phyloP scores from a whole-genome alignment of 2,888 invertebrate species.

The Acronicta psi region DNA sequence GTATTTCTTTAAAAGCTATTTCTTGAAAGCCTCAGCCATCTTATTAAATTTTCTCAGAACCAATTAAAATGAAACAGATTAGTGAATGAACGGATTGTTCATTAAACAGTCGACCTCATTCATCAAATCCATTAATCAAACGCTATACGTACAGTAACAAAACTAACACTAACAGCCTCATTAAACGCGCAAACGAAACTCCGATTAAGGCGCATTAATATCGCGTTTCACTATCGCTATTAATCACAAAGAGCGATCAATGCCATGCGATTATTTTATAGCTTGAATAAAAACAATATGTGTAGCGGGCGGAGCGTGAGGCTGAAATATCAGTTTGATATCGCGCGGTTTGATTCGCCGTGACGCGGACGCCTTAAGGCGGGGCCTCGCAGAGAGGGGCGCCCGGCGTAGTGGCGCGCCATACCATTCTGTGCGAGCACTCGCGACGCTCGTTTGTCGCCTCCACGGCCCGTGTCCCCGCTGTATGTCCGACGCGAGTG shows the following conservation, averaged over 20 bases:
- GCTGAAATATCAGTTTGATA: slow-evolving; percentile 87
- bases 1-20: slow-evolving; percentile 9
- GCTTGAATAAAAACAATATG: slow-evolving; percentile 86
- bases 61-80: slow-evolving; percentile 45
- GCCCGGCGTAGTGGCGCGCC: slow-evolving; percentile 64
- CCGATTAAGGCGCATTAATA: slow-evolving; percentile 60
- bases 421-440: slow-evolving; percentile 79
- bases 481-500: slow-evolving; percentile 76
- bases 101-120: slow-evolving; percentile 52
- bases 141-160: slow-evolving; percentile 42
- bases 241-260: slow-evolving; percentile 72
- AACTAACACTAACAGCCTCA: slow-evolving; percentile 60
- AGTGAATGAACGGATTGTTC: slow-evolving; percentile 48
- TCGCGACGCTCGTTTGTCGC: slow-evolving; percentile 58
- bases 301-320: slow-evolving; percentile 82
- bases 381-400: slow-evolving; percentile 79
- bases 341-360: slow-evolving; percentile 86
- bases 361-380: slow-evolving; percentile 84
- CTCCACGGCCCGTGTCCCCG: slow-evolving; percentile 68
- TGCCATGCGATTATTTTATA: slow-evolving; percentile 83
- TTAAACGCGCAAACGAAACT: slow-evolving; percentile 60
- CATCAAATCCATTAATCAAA: slow-evolving; percentile 54
- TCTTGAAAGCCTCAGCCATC: slow-evolving; percentile 16
- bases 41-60: slow-evolving; percentile 35
- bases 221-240: slow-evolving; percentile 67